Conservation (phyloP, 2,888 invertebrate genomes). For the Pollenia labialis region DNA sequence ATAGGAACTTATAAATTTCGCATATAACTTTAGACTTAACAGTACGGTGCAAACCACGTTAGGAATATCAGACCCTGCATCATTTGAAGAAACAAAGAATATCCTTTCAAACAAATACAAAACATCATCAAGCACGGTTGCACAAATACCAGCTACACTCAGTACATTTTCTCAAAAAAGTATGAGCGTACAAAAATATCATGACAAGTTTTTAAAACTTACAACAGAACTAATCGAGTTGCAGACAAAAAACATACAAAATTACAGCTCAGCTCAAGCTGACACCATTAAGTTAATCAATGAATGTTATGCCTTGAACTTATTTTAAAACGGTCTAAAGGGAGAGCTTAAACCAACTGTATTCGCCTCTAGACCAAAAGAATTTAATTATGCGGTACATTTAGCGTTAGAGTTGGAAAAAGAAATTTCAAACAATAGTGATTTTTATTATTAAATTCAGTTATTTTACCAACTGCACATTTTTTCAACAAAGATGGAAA, state of each 20-base stretch:
- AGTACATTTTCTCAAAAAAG: not conserved
- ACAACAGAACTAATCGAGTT: constrained; percentile 14
- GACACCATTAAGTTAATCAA: not conserved
- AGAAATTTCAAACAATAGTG: too few species aligned
- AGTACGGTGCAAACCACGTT: too few species aligned
- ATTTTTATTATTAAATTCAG: too few species aligned
- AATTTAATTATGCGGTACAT: not conserved
- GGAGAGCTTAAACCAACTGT: constrained; percentile 19
- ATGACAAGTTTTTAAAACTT: not conserved
- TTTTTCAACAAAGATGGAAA: too few species aligned
- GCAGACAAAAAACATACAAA: not conserved
- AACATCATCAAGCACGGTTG: too few species aligned
- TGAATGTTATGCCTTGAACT: not conserved
- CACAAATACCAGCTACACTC: too few species aligned
- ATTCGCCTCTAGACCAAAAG: constrained; percentile 7
- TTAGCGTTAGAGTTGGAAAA: not conserved
- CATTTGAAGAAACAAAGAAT: too few species aligned
- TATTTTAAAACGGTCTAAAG: constrained; percentile 17
- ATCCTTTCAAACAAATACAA: too few species aligned
- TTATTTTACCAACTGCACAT: too few species aligned
- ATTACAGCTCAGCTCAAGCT: not conserved
- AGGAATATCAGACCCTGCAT: too few species aligned
- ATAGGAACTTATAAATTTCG: not conserved
- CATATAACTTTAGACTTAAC: not conserved
- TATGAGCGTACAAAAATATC: not conserved